phyloP scores from a whole-genome alignment of 2,888 invertebrate species.

The Hymenopus coronatus region DNA sequence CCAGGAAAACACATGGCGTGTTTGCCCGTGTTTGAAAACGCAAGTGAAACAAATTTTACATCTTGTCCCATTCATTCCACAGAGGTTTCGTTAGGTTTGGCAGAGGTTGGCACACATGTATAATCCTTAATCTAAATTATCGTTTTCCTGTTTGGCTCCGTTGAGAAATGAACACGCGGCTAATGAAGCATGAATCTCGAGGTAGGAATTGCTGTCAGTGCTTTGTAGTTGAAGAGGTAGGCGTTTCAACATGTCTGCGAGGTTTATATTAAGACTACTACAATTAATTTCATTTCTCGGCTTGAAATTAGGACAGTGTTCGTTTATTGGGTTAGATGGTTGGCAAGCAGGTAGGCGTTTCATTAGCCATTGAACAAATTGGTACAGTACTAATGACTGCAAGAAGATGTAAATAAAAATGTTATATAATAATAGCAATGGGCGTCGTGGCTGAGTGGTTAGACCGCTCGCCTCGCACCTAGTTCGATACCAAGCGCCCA shows the following conservation, averaged over 20 bases:
- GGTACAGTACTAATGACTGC: too few relatives aligned
- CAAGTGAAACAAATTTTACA: slow-evolving; percentile 27
- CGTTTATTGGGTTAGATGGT: too few relatives aligned
- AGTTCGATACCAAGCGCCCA: too few relatives aligned
- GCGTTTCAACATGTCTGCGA: neutral
- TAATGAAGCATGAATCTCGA: neutral
- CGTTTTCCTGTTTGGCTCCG: neutral
- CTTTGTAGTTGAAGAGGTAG: neutral
- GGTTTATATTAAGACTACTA: too few relatives aligned
- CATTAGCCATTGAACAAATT: too few relatives aligned
- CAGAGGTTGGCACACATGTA: neutral
- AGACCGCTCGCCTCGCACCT: too few relatives aligned
- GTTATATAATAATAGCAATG: too few relatives aligned
- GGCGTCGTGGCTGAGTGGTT: too few relatives aligned
- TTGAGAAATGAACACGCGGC: neutral
- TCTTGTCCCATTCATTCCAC: slow-evolving; percentile 28
- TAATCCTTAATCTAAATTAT: neutral
- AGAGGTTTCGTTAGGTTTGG: neutral
- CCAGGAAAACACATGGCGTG: slow-evolving; percentile 6
- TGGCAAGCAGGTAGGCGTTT: too few relatives aligned
- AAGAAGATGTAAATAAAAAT: too few relatives aligned
- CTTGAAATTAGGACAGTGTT: too few relatives aligned
- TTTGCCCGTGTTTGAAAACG: slow-evolving; percentile 12
- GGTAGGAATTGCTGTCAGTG: neutral
- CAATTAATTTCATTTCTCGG: too few relatives aligned